Evolutionary conservation across 2,113 vertebrate species (phyloP).

Genomic region (Ploceus nigricollis): DNA sequence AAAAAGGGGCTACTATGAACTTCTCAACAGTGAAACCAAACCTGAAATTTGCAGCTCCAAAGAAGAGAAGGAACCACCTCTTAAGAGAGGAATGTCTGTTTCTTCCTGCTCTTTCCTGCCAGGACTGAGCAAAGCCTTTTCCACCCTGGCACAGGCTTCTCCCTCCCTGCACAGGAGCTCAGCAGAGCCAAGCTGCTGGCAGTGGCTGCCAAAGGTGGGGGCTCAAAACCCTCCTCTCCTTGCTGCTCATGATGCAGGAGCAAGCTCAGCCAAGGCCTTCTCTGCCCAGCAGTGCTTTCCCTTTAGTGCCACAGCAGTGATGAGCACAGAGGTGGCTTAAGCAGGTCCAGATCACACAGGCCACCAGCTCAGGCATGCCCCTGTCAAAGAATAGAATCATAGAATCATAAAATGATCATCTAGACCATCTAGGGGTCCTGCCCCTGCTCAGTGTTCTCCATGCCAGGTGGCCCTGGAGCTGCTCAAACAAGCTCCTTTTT

Average conservation of each 20-base stretch:
- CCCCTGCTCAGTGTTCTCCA: neutral
- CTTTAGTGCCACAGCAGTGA: neutral
- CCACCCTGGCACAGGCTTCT: neutral
- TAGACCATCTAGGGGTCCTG: neutral
- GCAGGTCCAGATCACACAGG: neutral
- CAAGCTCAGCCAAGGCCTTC: neutral
- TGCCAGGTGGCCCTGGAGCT: neutral
- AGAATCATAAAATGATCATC: neutral
- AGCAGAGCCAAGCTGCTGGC: neutral
- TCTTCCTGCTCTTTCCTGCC: neutral
- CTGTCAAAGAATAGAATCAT: neutral
- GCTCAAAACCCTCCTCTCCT: neutral
- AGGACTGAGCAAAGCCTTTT: neutral
- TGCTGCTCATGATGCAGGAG: accelerated
- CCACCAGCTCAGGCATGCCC: neutral
- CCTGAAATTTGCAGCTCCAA: neutral
- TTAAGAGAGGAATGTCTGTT: neutral
- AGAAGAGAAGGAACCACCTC: neutral
- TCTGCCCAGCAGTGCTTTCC: neutral
- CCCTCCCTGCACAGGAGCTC: neutral
- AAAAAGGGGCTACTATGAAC: neutral
- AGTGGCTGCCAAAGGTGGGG: neutral
- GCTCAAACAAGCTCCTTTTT: neutral
- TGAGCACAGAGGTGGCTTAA: neutral
- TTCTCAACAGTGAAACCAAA: neutral